Percentiles rank a stretch among this genome's conserved stretches.
Conservation (phyloP, 1,140 invertebrate species). For the Parasteatoda tepidariorum region DNA sequence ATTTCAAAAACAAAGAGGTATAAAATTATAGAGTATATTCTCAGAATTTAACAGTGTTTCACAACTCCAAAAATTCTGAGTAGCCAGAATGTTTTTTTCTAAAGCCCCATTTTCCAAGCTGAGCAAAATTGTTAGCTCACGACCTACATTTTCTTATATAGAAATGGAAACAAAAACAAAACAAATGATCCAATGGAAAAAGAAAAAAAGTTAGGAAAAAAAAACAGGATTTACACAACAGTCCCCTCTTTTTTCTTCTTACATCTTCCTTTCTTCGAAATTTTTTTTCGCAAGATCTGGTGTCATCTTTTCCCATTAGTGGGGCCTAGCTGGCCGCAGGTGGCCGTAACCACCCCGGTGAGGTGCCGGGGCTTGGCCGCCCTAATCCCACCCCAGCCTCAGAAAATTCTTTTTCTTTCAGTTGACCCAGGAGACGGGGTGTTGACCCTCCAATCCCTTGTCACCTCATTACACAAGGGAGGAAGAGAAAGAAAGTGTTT, state of each 20-base stretch:
- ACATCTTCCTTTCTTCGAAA: not conserved
- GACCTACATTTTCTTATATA: too few species aligned
- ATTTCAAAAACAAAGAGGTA: too few species aligned
- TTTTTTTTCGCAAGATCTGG: slow-evolving; percentile 21
- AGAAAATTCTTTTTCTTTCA: slow-evolving; percentile 1
- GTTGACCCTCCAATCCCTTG: slow-evolving; percentile 34
- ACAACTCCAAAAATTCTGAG: too few species aligned
- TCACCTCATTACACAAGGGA: slow-evolving; percentile 31
- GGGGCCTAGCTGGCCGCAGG: slow-evolving; percentile 42
- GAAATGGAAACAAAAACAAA: not conserved
- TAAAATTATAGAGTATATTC: too few species aligned
- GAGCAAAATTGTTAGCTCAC: too few species aligned
- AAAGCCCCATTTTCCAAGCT: slow-evolving; percentile 25
- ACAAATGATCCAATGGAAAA: too few species aligned
- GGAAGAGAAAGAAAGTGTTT: not conserved
- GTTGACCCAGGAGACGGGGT: slow-evolving; percentile 50
- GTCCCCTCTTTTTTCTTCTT: not conserved
- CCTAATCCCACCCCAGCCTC: slow-evolving; percentile 3
- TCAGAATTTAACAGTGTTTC: too few species aligned
- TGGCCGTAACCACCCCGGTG: slow-evolving; percentile 30
- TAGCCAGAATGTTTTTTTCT: too few species aligned
- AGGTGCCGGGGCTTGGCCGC: slow-evolving; percentile 7
- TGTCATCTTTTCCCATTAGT: slow-evolving; percentile 59
- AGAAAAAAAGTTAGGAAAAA: not conserved
- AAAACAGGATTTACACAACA: slow-evolving; percentile 45